Percentiles rank a stretch among this genome's conserved stretches.
These are phyloP conservation scores for Ditylenchus weischeri DNA, from an alignment of 2,888 invertebrate species.

Conservation along the genomic window DNA sequence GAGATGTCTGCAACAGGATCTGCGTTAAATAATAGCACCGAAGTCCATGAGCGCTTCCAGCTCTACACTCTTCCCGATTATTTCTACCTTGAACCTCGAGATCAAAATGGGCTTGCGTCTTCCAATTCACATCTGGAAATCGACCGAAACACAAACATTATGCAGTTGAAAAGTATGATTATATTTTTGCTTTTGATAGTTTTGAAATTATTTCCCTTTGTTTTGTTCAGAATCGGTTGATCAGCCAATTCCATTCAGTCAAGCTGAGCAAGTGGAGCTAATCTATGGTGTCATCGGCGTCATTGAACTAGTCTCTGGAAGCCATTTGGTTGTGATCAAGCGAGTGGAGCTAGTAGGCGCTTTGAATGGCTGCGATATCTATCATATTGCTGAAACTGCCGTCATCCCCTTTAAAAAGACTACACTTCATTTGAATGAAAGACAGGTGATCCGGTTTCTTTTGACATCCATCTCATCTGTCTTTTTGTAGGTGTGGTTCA, in stretches of 20 bases:
- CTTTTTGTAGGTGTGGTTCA: conserved; percentile 65
- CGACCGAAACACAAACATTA: conserved; percentile 33
- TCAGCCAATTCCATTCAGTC: conserved; percentile 45
- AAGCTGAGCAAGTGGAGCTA: conserved; percentile 44
- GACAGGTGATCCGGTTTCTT: conserved; percentile 65
- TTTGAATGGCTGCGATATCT: conserved; percentile 52
- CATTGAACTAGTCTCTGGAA: conserved; percentile 52
- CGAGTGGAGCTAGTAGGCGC: conserved; percentile 46
- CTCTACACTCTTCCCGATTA: conserved; percentile 41
- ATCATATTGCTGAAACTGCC: conserved; percentile 56
- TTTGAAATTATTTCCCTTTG: neutral
- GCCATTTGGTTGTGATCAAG: conserved; percentile 47
- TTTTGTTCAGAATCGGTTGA: conserved; percentile 36
- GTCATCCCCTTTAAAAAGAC: conserved; percentile 78
- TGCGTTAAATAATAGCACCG: neutral
- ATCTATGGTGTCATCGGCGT: conserved; percentile 55
- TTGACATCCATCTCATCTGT: too few species aligned
- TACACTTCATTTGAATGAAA: conserved; percentile 76
- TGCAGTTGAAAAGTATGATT: conserved; percentile 8
- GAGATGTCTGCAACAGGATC: too few species aligned
- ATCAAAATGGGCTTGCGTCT: conserved; percentile 41
- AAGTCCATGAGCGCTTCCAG: conserved; percentile 2
- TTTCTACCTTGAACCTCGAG: conserved; percentile 52
- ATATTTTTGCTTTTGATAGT: neutral
- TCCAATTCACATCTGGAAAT: conserved; percentile 47